Conservation (phyloP, 2,113 vertebrate genomes). For the Caranx ignobilis region DNA sequence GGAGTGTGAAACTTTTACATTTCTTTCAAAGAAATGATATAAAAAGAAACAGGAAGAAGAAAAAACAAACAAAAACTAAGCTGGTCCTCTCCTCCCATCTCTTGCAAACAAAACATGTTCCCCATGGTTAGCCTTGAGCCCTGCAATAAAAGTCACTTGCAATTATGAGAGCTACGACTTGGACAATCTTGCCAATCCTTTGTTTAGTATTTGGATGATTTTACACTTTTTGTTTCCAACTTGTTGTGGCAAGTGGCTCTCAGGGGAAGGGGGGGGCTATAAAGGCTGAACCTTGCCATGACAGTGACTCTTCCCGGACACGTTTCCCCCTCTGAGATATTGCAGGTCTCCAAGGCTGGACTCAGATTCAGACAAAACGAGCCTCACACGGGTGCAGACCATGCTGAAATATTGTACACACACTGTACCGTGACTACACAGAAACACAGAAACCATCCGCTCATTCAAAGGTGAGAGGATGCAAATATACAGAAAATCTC, state of each 20-base stretch:
- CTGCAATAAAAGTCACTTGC: constrained; percentile 24
- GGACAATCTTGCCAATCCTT: neutral
- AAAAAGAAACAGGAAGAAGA: neutral
- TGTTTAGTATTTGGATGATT: neutral
- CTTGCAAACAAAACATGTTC: constrained; percentile 14
- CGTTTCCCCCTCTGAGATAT: neutral
- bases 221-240: constrained; percentile 8
- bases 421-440: constrained; percentile 54
- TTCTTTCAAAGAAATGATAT: constrained; percentile 15
- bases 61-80: constrained; percentile 20
- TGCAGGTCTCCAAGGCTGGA: constrained; percentile 37
- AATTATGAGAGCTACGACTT: neutral
- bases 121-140: constrained; percentile 21
- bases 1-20: constrained; percentile 50
- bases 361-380: constrained; percentile 7
- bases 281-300: constrained; percentile 13
- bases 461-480: constrained; percentile 38
- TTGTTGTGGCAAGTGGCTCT: neutral
- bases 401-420: constrained; percentile 69
- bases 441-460: constrained; percentile 51
- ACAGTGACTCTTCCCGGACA: neutral
- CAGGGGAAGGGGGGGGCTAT: neutral
- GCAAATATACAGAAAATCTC: constrained; percentile 40
- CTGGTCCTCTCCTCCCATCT: neutral
- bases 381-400: constrained; percentile 46